A percentile compares a stretch with the other conserved stretches of the same genome.
Conservation (phyloP, 1,140 invertebrate genomes). For the Drosophila paulistorum region DNA sequence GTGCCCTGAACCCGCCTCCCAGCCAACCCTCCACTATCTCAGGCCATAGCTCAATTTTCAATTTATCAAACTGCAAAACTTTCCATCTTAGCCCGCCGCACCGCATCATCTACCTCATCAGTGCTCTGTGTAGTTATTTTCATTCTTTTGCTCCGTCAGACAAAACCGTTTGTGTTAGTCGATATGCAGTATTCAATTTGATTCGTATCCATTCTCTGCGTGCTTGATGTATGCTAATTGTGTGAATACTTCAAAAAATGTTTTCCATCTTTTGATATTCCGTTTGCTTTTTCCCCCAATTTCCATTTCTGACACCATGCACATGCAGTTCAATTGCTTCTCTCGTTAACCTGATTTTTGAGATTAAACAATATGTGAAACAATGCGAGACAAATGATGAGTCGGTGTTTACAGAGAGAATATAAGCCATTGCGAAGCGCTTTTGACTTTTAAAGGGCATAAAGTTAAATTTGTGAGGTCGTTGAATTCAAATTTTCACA, state of each 20-base stretch:
- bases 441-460: slow-evolving; percentile 9
- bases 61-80: slow-evolving; percentile 43
- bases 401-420: slow-evolving; percentile 22
- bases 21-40: not conserved
- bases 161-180: slow-evolving; percentile 25
- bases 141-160: not conserved
- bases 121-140: not conserved
- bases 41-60: slow-evolving; percentile 34
- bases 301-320: slow-evolving; percentile 2
- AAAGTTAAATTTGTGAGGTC: slow-evolving; percentile 35
- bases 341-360: slow-evolving; percentile 45
- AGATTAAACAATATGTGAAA: slow-evolving; percentile 30
- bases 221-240: slow-evolving; percentile 40
- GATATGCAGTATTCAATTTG: not conserved
- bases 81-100: not conserved
- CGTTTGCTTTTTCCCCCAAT: slow-evolving; percentile 9
- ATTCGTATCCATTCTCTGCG: not conserved
- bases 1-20: not conserved
- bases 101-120: not conserved
- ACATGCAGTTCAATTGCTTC: slow-evolving; percentile 15
- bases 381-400: not conserved
- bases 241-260: slow-evolving; percentile 4
- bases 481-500: slow-evolving; percentile 38
- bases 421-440: slow-evolving; percentile 24
- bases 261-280: slow-evolving; percentile 5